Evolutionary conservation across 2,888 invertebrate species (phyloP), one percentile per base, ranked within the genome.

Genomic region (Dolichomitus sp.): DNA sequence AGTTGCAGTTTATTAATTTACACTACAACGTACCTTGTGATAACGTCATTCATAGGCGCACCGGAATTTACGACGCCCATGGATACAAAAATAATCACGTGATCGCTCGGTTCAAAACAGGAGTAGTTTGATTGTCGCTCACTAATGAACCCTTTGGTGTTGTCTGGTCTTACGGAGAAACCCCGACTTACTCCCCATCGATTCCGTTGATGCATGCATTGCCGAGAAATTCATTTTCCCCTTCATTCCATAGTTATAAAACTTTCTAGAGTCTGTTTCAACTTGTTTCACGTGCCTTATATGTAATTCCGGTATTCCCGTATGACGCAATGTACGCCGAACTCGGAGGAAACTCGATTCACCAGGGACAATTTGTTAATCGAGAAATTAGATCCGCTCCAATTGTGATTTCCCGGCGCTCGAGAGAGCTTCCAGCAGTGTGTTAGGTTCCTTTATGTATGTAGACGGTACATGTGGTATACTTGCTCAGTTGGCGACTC

Each of bases 331-430:
- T 48, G 69, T 12, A 40, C 63, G 37, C 42, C 19, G 12, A 27
- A 23, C 30, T 48, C 50, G 50, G 17, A 72, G 59, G 50, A 78
- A 69, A 42, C 54, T 69, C 48, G 5, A 74, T 73, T 77, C 61
- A 61, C 73, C 63, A 52, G 73, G 69, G 81, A 77, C 77, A 69
- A 74, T 78, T 81, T 69, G 77, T 77, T 77, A 74, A 81, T 81
- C 77, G 73, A 48, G 81, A 73, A 81, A 81, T 81, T 78, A 78
- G 81, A 72, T 54, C 73, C 73, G 77, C 68, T 74, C 77, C 82
- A 79, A 76, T 83, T 80, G 82, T 45, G 65, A 75, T 63, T 61
- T 80, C 14, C 23, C 45, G 74, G 27, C 42, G 19, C 57, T 78
- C 68, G 68, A 37, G 59, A 27, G 57, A 4, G 48, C 19, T 45